These are phyloP conservation scores for Dinocampus coccinellae DNA, from an alignment of 2,888 invertebrate genomes.

Conservation along the genomic window DNA sequence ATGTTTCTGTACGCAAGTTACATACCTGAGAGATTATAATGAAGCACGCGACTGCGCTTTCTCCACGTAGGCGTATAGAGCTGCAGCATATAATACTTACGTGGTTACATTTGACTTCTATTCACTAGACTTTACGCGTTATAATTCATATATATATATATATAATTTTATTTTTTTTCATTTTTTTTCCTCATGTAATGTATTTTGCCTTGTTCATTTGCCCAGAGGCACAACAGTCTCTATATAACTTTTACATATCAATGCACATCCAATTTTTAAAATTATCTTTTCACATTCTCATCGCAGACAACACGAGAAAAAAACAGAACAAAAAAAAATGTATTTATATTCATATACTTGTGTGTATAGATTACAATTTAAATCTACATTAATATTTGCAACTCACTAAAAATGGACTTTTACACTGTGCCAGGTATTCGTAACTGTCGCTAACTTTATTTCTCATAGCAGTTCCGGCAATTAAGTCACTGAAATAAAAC, in stretches of 20 bases:
- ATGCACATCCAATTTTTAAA: no score
- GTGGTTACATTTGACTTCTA: constrained; percentile 9
- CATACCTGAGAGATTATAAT: constrained; percentile 34
- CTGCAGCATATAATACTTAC: constrained; percentile 31
- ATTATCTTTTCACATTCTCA: no score
- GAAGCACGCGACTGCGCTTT: constrained; percentile 48
- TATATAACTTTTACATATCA: no score
- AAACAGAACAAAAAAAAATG: no score
- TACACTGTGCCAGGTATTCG: background rate
- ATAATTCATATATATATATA: background rate
- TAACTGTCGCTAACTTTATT: background rate
- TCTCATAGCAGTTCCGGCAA: constrained; percentile 14
- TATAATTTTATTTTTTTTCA: background rate
- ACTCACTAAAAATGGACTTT: background rate
- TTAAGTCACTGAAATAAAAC: constrained; percentile 9
- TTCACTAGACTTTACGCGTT: background rate
- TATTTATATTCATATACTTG: no score
- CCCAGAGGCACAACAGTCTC: no score
- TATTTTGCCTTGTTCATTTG: no score
- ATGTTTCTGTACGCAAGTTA: background rate
- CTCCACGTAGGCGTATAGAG: constrained; percentile 46
- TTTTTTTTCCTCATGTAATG: no score
- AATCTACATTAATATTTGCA: background rate
- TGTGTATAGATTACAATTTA: no score
- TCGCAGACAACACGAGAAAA: no score